A percentile compares a stretch with the other conserved stretches of the same genome.
Evolutionary conservation across 2,888 invertebrate genomes (phyloP).

Genomic region (Caenorhabditis uteleia): DNA sequence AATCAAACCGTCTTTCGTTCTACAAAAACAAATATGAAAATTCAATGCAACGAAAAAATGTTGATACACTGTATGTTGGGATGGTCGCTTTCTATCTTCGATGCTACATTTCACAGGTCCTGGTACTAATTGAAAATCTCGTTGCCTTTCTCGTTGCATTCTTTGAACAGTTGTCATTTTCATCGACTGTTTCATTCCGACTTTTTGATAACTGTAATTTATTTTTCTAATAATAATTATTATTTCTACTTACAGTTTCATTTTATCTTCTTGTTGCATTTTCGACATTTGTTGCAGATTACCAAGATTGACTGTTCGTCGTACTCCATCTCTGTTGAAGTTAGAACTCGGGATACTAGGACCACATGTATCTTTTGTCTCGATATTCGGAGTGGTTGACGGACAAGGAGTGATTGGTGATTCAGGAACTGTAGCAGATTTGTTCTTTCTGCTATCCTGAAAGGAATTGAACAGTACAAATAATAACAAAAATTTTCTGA

Average conservation of each 20-base stretch:
- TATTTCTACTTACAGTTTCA: not conserved
- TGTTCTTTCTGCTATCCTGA: no score
- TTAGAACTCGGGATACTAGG: not conserved
- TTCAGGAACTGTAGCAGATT: no score
- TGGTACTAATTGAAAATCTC: slow-evolving; percentile 17
- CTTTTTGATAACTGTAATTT: slow-evolving; percentile 20
- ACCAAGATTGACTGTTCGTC: no score
- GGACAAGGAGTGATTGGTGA: no score
- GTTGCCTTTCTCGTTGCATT: slow-evolving; percentile 28
- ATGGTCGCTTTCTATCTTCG: not conserved
- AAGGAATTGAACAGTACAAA: no score
- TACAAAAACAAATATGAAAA: no score
- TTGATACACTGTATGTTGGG: not conserved
- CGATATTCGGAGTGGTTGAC: no score
- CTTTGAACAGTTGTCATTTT: slow-evolving; percentile 18
- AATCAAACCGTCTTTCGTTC: slow-evolving; percentile 2
- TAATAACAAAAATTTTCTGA: no score
- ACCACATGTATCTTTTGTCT: not conserved
- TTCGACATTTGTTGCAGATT: not conserved
- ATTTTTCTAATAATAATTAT: not conserved
- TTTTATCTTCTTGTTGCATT: slow-evolving; percentile 3
- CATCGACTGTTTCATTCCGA: slow-evolving; percentile 22
- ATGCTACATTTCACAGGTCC: slow-evolving; percentile 4
- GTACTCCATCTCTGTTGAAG: not conserved
- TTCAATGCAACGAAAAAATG: no score